These are phyloP conservation scores for Sebastes hubbsi DNA, from an alignment of 2,797 vertebrate species.

Conservation along the genomic window DNA sequence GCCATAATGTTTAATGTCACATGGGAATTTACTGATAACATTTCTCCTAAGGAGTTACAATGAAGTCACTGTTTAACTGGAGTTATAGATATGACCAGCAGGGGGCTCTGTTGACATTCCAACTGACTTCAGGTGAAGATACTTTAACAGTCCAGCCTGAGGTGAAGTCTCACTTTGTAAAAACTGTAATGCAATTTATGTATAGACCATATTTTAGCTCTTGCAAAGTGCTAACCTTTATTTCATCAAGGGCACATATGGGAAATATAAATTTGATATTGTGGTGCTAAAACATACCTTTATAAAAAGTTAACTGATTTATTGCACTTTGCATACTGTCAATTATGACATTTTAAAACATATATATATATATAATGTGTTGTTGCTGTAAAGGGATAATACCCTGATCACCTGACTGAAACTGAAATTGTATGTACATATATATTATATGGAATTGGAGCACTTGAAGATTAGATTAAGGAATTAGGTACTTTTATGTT, in stretches of 20 bases:
- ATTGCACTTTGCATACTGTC: slow-evolving; percentile 32
- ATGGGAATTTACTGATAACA: neutral
- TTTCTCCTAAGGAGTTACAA: slow-evolving; percentile 37
- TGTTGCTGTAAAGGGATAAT: slow-evolving; percentile 5
- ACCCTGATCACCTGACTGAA: neutral
- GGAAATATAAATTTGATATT: neutral
- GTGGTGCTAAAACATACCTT: slow-evolving; percentile 27
- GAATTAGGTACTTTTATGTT: slow-evolving; percentile 48
- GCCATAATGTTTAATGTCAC: slow-evolving; percentile 3
- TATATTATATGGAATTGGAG: neutral
- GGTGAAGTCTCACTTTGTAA: slow-evolving; percentile 18
- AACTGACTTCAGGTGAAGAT: slow-evolving; percentile 12
- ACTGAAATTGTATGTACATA: slow-evolving; percentile 2
- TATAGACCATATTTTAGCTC: neutral
- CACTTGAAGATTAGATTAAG: slow-evolving; percentile 30
- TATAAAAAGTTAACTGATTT: neutral
- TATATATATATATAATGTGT: neutral
- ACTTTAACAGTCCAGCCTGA: neutral
- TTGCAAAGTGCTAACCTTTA: neutral
- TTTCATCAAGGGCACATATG: neutral
- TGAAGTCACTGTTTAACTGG: slow-evolving; percentile 4
- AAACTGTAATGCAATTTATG: neutral
- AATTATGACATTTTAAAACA: slow-evolving; percentile 18
- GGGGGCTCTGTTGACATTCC: slow-evolving; percentile 50
- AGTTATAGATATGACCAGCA: slow-evolving; percentile 51